Evolutionary conservation across 1,140 invertebrate genomes (phyloP), one percentile per base, ranked within the genome.

Genomic region (Teleogryllus occipitalis): DNA sequence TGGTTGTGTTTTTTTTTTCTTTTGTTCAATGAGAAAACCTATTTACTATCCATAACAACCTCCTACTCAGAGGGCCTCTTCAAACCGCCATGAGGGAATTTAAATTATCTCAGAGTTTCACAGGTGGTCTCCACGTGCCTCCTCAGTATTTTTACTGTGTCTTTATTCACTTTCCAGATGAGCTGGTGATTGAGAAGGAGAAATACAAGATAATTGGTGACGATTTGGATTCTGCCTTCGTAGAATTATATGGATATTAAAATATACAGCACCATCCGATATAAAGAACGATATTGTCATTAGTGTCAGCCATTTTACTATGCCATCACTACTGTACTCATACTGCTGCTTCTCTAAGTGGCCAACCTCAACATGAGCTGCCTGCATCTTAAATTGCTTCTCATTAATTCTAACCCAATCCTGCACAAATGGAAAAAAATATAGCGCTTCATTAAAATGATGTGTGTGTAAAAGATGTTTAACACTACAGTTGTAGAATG

Each of bases 201-300:
- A 97, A 97, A 87, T 99, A 98, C 95, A 99, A 99, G 91, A 93
- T 96, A 87, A 98, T 99, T 89, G 97, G 96, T 87, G 98, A 99
- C 90, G 98, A 99, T 88, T 91, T 99, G 91, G 98, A 99, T 89
- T 93, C 93, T 85, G 98, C 98, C 83, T 99, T 99, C 91, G 93
- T 96, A 86, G 97, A 99, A 88, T 93, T 99, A 87, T 98, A 98
- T 89, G 93, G 92, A 85, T 92, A 92, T 84, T 94, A 93, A 39
- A 89, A 84, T 80, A 80, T 76, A 46, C 54, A 8, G 73, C 78
- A 78, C 73, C 78, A 78, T 39, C 27, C 54, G 49, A 73, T 78
- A 48, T 77, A 22, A 65, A 21, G 77, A 78, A 78, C 77, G 47
- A 48, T 27, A 54, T 15, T 47, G 27, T 78, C 27, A 46, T 78